Evolutionary conservation across 2,797 vertebrate species (phyloP).

Genomic region (Myripristis jacobus): DNA sequence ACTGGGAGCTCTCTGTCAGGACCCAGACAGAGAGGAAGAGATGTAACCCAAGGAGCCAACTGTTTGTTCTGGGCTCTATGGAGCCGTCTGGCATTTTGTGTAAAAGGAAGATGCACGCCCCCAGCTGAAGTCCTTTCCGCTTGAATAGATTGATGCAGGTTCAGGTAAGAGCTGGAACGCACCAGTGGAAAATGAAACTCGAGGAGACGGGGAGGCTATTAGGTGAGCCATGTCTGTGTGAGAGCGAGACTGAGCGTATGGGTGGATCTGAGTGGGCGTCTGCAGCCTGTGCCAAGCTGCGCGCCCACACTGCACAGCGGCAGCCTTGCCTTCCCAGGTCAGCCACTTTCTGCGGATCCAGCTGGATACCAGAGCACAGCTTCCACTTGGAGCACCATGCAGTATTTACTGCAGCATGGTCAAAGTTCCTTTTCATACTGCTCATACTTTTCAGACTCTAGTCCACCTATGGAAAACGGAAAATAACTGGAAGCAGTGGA

Average conservation of each 20-base stretch:
- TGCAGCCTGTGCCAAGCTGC: conserved; percentile 29
- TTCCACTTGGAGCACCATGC: neutral
- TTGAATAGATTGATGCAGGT: conserved; percentile 53
- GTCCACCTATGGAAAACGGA: neutral
- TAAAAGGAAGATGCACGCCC: conserved; percentile 15
- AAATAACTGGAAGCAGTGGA: too few relatives aligned
- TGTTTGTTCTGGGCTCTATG: conserved; percentile 28
- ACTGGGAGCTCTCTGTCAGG: conserved; percentile 33
- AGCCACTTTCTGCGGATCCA: conserved; percentile 17
- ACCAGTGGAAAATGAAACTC: conserved; percentile 77
- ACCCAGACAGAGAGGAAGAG: conserved; percentile 24
- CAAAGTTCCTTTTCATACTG: neutral
- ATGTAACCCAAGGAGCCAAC: conserved; percentile 41
- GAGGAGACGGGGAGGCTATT: conserved; percentile 61
- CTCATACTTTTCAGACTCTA: too few relatives aligned
- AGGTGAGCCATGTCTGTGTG: conserved; percentile 43
- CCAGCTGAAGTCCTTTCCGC: conserved; percentile 18
- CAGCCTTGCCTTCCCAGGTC: conserved; percentile 35
- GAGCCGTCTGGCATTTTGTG: conserved; percentile 44
- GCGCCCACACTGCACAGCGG: conserved; percentile 19
- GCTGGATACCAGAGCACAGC: neutral
- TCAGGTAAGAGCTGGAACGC: conserved; percentile 63
- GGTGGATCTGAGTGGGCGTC: conserved; percentile 51
- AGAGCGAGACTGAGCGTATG: conserved; percentile 27
- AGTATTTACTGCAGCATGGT: neutral